A percentile compares a stretch with the other conserved stretches of the same genome.
Evolutionary conservation across 1,140 invertebrate species (phyloP).

Genomic region (Conus betulinus): DNA sequence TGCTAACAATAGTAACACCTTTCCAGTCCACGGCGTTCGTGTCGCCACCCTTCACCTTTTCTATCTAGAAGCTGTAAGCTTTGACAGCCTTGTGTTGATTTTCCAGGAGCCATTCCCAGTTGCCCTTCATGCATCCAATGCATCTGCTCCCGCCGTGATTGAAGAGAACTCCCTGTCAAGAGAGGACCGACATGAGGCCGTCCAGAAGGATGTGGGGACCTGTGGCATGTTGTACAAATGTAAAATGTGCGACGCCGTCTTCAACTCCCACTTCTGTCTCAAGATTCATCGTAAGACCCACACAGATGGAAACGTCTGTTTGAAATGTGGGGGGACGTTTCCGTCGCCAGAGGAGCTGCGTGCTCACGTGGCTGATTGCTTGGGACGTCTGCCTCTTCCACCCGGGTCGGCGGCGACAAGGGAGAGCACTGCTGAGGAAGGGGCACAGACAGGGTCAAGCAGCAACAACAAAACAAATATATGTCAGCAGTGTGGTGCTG

Average conservation of each 20-base stretch:
- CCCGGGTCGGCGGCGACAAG: not conserved
- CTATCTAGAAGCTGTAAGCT: too few relatives aligned
- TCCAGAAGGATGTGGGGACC: not conserved
- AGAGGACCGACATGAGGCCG: not conserved
- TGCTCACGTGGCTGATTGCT: not conserved
- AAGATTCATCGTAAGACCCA: conserved; percentile 20
- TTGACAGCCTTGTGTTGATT: not conserved
- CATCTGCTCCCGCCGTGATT: too few relatives aligned
- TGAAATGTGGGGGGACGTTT: not conserved
- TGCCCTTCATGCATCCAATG: not conserved
- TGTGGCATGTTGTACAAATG: conserved; percentile 17
- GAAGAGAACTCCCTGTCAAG: not conserved
- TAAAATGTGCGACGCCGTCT: conserved; percentile 13
- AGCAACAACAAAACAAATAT: not conserved
- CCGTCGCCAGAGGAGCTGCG: not conserved
- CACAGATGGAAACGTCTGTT: not conserved
- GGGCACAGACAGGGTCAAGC: not conserved
- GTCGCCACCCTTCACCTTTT: too few relatives aligned
- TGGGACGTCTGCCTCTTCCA: not conserved
- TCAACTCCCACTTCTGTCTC: conserved; percentile 25
- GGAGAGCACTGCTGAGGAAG: not conserved
- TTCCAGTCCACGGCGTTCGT: too few relatives aligned
- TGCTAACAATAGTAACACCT: too few relatives aligned
- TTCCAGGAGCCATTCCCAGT: not conserved
- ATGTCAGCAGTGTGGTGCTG: not conserved